Percentiles rank a stretch among this genome's conserved stretches.
These are phyloP conservation scores for Rhogogaster chlorosoma DNA, from an alignment of 2,888 invertebrate genomes.

Conservation along the genomic window DNA sequence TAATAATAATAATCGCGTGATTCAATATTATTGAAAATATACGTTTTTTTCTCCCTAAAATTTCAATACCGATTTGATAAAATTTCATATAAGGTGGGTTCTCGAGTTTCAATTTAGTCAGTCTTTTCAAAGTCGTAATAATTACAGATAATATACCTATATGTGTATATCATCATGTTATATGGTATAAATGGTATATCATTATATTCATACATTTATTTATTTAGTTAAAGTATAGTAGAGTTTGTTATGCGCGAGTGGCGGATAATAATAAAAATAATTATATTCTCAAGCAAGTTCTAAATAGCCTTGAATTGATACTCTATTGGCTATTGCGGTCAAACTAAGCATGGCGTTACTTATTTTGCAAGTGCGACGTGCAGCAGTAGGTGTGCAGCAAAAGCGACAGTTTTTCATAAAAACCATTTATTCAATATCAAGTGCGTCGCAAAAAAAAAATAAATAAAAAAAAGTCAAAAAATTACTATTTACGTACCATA, in stretches of 20 bases:
- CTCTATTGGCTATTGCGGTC: constrained; percentile 28
- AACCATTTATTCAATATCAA: neutral
- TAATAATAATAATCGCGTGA: neutral
- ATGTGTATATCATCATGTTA: neutral
- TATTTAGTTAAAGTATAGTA: neutral
- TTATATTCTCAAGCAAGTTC: constrained; percentile 18
- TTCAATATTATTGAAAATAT: neutral
- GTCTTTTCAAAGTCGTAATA: constrained; percentile 27
- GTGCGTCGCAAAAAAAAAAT: neutral
- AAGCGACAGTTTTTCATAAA: constrained; percentile 25
- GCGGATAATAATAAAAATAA: constrained; percentile 2
- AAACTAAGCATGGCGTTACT: constrained; percentile 31
- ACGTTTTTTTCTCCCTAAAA: neutral
- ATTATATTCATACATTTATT: neutral
- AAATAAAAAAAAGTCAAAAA: neutral
- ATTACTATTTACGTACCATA: neutral
- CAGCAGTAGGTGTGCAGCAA: constrained; percentile 30
- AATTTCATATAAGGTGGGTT: constrained; percentile 9
- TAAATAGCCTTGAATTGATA: constrained; percentile 21
- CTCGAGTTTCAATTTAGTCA: constrained; percentile 32
- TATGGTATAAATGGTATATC: neutral
- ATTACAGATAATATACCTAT: neutral
- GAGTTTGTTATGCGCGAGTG: constrained; percentile 1
- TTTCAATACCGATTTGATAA: neutral
- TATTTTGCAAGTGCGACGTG: constrained; percentile 38